Conservation (phyloP, 2,797 vertebrate species). For the Tinamus major region DNA sequence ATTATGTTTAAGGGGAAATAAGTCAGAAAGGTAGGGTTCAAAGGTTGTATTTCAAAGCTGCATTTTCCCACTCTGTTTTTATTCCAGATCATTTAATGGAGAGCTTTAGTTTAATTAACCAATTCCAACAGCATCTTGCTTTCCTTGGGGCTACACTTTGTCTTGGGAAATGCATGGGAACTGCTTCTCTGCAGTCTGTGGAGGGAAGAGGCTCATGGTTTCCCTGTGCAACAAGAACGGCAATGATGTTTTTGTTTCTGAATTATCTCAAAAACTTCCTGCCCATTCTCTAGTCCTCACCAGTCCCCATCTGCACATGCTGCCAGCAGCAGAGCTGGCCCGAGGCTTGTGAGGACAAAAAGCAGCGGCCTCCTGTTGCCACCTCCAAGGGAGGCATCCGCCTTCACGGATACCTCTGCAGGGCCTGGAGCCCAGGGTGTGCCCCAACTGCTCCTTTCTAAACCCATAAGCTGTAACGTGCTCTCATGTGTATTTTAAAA, state of each 20-base stretch:
- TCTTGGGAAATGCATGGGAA: neutral
- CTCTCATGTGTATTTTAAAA: neutral
- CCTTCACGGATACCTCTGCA: neutral
- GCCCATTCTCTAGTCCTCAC: neutral
- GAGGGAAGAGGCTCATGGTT: neutral
- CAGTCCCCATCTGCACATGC: too few species aligned
- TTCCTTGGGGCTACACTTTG: neutral
- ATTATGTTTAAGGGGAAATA: neutral
- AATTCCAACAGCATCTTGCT: neutral
- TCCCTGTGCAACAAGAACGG: neutral
- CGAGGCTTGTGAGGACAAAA: rapidly evolving
- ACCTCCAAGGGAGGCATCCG: rapidly evolving
- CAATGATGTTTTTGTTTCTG: neutral
- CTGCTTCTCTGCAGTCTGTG: rapidly evolving
- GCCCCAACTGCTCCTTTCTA: neutral
- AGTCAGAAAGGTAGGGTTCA: neutral
- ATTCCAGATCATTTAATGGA: neutral
- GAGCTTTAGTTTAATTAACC: neutral
- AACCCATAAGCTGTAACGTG: neutral
- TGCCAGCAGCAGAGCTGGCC: neutral
- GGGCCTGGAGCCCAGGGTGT: neutral
- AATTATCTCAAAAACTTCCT: neutral
- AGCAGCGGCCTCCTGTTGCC: neutral
- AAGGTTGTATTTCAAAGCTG: neutral
- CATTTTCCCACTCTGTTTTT: neutral